Base-by-base conservation (phyloP, 1,140 invertebrate genomes). In the Drosophila bifasciata region DNA sequence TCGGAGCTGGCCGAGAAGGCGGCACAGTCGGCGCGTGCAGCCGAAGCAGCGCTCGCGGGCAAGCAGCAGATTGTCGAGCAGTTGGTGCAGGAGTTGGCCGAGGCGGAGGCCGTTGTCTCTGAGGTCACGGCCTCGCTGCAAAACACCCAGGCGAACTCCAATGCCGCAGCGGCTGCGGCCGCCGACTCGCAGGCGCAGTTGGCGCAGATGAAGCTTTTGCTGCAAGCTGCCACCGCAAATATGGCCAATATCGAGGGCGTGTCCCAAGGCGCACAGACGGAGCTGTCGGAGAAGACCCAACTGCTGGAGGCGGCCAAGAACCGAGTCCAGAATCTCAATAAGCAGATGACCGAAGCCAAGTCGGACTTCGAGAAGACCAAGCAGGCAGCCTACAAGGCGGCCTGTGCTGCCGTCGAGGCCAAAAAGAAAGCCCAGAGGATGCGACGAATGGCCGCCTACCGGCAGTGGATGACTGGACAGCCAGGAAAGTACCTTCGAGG, bases 1-100 rank as follows among this genome's bases (percentile, higher is more conserved):
- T 91, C 92, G 1, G 94, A 95, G 89, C 75, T 95, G 45, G 94
- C 94, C 1, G 94, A 94, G 53, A 94, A 94, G 79, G 94, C 94
- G 0, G 79, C 94, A 1, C 93, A 94, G 78, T 94, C 94, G 6
- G 94, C 94, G 0, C 94, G 94, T 62, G 94, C 94, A 1, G 94
- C 94, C 0, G 93, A 95, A 73, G 94, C 94, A 0, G 94, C 93
- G 0, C 85, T 95, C 1, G 92, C 94, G 6, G 93, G 93, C 0
- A 95, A 95, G 69, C 93, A 94, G 68, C 93, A 93, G 23, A 93
- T 94, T 15, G 92, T 94, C 0, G 93, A 94, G 63, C 93, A 94
- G 51, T 67, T 94, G 4, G 92, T 93, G 36, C 92, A 93, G 57
- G 93, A 94, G 77, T 92, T 94, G 9, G 92, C 92, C 28, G 94